Evolutionary conservation across 2,113 vertebrate genomes (phyloP), one percentile per base, ranked within the genome.

Genomic region (Accipiter virgatus): DNA sequence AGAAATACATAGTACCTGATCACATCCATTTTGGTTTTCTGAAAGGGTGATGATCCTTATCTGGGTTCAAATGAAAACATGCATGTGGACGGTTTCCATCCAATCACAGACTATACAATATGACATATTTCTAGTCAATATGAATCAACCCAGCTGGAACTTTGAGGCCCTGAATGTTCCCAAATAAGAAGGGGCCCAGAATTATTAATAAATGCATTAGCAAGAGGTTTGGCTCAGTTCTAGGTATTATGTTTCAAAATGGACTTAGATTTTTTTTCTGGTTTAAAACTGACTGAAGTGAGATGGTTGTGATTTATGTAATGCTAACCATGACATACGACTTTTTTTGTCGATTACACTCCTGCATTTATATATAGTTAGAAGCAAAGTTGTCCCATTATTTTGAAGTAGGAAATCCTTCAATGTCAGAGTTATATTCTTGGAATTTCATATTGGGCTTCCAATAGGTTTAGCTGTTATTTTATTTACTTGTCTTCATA

Each of bases 191-290:
- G 38, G 31, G 50, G 38, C 40, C 40, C 70, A 93, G 81, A 86
- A 94, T 92, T 94, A 85, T 88, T 96, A 93, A 80, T 80, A 88
- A 95, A 85, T 82, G 34, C 58, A 77, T 93, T 88, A 96, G 48
- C 61, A 87, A 91, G 75, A 83, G 47, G 29, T 63, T 71, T 95
- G 86, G 55, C 83, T 94, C 23, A 13, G 58, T 80, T 87, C 40
- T 86, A 87, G 36, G 53, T 82, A 70, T 96, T 91, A 38, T 62
- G 62, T 95, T 95, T 95, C 87, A 70, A 93, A 94, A 96, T 42
- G 81, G 52, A 59, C 58, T 87, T 79, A 14, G 20, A 42, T 65
- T 16, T 47, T 86, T 94, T 73, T 71, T 73, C 50, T 88, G 31
- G 16, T 88, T 95, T 90, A 43, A 90, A 85, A 48, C 40, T 80